Conservation (phyloP, 1,140 invertebrate genomes). For the Microvelia longipes region DNA sequence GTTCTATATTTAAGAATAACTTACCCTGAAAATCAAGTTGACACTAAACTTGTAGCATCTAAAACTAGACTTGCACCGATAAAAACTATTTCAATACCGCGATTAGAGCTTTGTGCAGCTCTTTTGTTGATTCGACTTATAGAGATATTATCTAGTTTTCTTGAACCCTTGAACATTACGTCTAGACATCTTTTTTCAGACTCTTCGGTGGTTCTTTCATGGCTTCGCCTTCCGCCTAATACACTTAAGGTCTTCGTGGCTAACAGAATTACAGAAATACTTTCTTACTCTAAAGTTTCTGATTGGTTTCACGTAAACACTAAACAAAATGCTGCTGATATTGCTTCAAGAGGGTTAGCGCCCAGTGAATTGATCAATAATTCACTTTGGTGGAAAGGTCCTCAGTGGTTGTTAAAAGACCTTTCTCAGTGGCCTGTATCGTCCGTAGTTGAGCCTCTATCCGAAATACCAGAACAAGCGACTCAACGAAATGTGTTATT, state of each 20-base stretch:
- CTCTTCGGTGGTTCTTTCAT: constrained; percentile 23
- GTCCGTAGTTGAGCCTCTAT: not conserved
- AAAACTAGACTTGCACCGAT: constrained; percentile 28
- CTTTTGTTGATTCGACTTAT: constrained; percentile 22
- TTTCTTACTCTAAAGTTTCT: not conserved
- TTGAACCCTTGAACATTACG: constrained; percentile 15
- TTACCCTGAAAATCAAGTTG: constrained; percentile 7
- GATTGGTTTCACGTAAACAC: constrained; percentile 11
- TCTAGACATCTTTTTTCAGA: constrained; percentile 25
- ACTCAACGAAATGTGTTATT: not conserved
- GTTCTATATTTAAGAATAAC: constrained; percentile 22
- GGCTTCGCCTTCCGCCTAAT: constrained; percentile 17
- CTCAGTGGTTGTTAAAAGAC: not conserved
- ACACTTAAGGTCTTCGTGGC: constrained; percentile 3
- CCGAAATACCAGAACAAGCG: not conserved
- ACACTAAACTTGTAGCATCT: constrained; percentile 21
- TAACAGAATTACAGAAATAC: constrained; percentile 5
- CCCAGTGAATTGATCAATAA: not conserved
- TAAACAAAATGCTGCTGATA: constrained; percentile 10
- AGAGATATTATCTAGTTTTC: constrained; percentile 10
- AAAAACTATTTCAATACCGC: constrained; percentile 14
- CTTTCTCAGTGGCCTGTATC: constrained; percentile 1
- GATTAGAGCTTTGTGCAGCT: constrained; percentile 29
- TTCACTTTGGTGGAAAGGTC: not conserved
- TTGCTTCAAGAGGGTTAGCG: constrained; percentile 7